Base-by-base conservation (phyloP, 2,888 invertebrate species). In the Himalopsyche anomala region DNA sequence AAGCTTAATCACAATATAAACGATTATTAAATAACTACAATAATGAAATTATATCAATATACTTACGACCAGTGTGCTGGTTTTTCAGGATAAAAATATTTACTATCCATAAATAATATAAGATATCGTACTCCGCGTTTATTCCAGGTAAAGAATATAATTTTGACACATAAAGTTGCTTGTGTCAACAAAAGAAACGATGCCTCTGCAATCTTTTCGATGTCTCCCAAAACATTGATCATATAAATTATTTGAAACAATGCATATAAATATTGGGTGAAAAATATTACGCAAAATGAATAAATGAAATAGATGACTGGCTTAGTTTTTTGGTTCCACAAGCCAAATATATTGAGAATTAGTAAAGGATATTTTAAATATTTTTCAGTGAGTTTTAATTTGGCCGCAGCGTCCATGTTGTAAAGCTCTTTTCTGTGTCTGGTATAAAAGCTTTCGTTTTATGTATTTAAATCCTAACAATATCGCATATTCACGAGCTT, bases 181-280 rank as follows among this genome's bases (percentile, higher is more conserved):
- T 89, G 87, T 8, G 89, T 88, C 15, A 89, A 82, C 9, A 89
- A 85, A 17, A 89, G 84, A 85, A 85, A 89, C 1, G 89, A 88
- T 5, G 88, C 88, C 69, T 89, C 89, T 2, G 89, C 89, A 15
- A 88, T 86, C 81, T 89, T 89, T 36, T 87, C 86, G 69, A 89
- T 88, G 45, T 89, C 89, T n/a, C 87, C 87, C 86, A 83, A 86
- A 19, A 85, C 87, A 36, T 83, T 83, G 0, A 85, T n/a, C 87
- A 87, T 89, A 38, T 88, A 88, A 42, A 88, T 87, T 9, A 89
- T 87, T 86, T 89, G 89, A 81, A 81, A 88, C 2, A 86, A 4
- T 3, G 88, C 87, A 38, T 88, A 89, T 15, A 85, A 69, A 74
- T 89, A 89, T 85, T 89, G 89, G 12, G 89, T 86, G 19, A 86